Conservation (phyloP, 2,113 vertebrate species). For the Puffinus mauretanicus region DNA sequence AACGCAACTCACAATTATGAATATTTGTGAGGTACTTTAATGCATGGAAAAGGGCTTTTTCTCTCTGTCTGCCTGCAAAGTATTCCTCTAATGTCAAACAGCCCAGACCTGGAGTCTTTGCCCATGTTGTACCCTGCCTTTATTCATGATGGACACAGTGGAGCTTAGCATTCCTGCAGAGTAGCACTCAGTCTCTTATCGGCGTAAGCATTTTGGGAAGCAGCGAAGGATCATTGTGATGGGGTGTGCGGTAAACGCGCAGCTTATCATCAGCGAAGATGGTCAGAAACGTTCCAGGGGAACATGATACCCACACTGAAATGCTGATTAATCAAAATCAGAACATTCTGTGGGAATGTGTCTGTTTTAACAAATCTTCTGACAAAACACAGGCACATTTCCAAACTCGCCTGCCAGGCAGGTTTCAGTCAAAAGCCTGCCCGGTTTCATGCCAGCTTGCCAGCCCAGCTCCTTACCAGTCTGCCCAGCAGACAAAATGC, state of each 20-base stretch:
- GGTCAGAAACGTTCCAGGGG: neutral
- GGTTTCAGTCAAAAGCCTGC: conserved; percentile 35
- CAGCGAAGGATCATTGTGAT: neutral
- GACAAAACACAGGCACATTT: conserved; percentile 32
- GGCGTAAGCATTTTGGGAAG: neutral
- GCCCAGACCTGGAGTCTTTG: neutral
- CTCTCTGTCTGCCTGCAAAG: neutral
- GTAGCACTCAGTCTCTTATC: neutral
- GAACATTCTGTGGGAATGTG: neutral
- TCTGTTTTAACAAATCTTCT: conserved; percentile 31
- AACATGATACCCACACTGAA: neutral
- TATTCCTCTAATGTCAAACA: neutral
- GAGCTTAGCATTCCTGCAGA: neutral
- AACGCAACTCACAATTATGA: neutral
- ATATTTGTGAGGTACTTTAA: neutral
- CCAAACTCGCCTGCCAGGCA: neutral
- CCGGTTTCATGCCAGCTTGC: neutral
- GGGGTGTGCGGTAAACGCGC: neutral
- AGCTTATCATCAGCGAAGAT: neutral
- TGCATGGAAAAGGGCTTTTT: neutral
- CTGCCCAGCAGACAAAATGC: neutral
- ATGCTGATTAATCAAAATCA: conserved; percentile 5
- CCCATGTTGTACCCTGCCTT: neutral
- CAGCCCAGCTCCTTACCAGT: neutral
- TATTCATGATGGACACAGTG: neutral